Evolutionary conservation across 2,113 vertebrate species (phyloP).

Genomic region (Myodes glareolus): DNA sequence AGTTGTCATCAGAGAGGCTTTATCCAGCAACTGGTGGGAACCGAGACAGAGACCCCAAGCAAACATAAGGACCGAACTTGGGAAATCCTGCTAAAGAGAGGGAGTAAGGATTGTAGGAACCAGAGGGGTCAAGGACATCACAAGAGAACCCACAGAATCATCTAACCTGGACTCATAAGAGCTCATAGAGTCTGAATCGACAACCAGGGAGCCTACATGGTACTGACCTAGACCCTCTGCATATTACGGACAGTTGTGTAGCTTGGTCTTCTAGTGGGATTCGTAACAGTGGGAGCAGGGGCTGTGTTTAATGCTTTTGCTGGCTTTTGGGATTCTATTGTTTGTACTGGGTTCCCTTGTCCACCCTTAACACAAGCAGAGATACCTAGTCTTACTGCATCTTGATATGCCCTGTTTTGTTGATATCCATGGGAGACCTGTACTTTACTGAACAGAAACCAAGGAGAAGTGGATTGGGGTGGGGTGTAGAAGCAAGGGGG

Average conservation of each 20-base stretch:
- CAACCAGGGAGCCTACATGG: not conserved
- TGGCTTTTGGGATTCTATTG: not conserved
- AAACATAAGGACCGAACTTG: not conserved
- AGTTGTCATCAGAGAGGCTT: not conserved
- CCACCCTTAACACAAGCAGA: not conserved
- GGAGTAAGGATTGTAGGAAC: not conserved
- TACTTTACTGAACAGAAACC: not conserved
- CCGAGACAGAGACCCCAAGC: not conserved
- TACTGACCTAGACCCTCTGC: not conserved
- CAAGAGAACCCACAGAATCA: not conserved
- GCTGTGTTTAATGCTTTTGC: not conserved
- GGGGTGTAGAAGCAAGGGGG: not conserved
- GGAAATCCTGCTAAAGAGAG: not conserved
- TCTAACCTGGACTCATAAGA: not conserved
- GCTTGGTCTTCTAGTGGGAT: not conserved
- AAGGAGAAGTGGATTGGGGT: not conserved
- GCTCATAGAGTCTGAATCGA: not conserved
- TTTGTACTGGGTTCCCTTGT: not conserved
- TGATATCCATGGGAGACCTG: not conserved
- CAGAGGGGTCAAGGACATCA: not conserved
- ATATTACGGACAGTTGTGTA: not conserved
- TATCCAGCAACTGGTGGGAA: not conserved
- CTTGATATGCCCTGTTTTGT: not conserved
- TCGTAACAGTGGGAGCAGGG: not conserved
- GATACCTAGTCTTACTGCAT: not conserved